These are phyloP conservation scores for Apteryx mantelli DNA, from an alignment of 2,113 vertebrate genomes.

Conservation along the genomic window DNA sequence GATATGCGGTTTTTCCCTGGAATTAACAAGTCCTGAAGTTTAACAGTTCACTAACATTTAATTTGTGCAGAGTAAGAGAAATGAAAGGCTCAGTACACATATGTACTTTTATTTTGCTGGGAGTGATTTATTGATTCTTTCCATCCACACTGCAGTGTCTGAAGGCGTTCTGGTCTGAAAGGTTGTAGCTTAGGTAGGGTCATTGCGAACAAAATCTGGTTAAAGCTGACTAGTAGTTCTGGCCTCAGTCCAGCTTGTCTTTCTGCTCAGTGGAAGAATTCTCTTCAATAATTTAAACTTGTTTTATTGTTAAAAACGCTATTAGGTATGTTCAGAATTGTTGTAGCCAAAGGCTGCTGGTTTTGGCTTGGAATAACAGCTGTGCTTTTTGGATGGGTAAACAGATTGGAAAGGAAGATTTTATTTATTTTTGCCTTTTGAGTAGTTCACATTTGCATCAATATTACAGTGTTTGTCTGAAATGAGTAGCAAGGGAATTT, in stretches of 20 bases:
- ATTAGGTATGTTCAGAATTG: neutral
- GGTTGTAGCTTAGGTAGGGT: neutral
- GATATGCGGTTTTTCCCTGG: neutral
- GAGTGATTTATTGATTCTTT: slow-evolving; percentile 7
- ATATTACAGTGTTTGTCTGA: neutral
- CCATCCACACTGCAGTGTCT: neutral
- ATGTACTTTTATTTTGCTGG: neutral
- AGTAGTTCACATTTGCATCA: neutral
- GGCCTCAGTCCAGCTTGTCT: neutral
- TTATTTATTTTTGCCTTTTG: neutral
- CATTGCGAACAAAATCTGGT: neutral
- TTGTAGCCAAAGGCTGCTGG: neutral
- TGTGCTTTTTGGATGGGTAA: neutral
- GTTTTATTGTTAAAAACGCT: neutral
- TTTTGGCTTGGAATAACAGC: slow-evolving; percentile 1
- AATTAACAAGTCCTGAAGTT: neutral
- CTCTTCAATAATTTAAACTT: slow-evolving; percentile 7
- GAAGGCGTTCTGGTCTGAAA: neutral
- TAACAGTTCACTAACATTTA: neutral
- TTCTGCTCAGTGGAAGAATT: neutral
- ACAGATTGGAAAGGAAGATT: neutral
- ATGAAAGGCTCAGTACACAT: neutral
- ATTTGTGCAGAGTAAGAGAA: neutral
- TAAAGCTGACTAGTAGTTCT: neutral
- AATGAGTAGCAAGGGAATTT: neutral